A percentile compares a stretch with the other conserved stretches of the same genome.
Evolutionary conservation across 2,113 vertebrate species (phyloP).

Genomic region (Odocoileus hemionus): DNA sequence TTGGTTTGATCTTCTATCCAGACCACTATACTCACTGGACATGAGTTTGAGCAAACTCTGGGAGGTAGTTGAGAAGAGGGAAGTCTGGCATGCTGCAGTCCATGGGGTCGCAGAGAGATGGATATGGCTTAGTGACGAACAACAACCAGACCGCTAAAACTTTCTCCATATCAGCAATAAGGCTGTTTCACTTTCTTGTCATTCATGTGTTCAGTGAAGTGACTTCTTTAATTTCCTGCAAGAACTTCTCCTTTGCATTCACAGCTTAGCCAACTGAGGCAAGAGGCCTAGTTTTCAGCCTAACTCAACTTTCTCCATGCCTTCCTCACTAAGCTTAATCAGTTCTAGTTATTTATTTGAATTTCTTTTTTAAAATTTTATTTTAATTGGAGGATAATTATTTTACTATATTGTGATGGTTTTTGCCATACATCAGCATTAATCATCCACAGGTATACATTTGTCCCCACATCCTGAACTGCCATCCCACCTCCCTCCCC

Average conservation of each 20-base stretch:
- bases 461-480: not conserved
- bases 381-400: not conserved
- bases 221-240: not conserved
- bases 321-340: not conserved
- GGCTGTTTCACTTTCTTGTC: not conserved
- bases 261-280: not conserved
- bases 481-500: not conserved
- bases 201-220: not conserved
- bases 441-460: not conserved
- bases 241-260: not conserved
- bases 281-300: not conserved
- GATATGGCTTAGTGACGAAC: not conserved
- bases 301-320: not conserved
- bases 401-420: not conserved
- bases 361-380: not conserved
- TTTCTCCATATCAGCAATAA: not conserved
- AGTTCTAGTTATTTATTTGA: not conserved
- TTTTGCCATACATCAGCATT: not conserved
- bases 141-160: not conserved
- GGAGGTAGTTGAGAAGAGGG: not conserved
- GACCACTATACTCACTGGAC: not conserved
- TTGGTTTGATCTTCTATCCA: not conserved
- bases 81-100: not conserved
- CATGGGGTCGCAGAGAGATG: not conserved
- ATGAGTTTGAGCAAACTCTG: not conserved